Evolutionary conservation across 1,140 invertebrate genomes (phyloP).

Genomic region (Wasmannia auropunctata): DNA sequence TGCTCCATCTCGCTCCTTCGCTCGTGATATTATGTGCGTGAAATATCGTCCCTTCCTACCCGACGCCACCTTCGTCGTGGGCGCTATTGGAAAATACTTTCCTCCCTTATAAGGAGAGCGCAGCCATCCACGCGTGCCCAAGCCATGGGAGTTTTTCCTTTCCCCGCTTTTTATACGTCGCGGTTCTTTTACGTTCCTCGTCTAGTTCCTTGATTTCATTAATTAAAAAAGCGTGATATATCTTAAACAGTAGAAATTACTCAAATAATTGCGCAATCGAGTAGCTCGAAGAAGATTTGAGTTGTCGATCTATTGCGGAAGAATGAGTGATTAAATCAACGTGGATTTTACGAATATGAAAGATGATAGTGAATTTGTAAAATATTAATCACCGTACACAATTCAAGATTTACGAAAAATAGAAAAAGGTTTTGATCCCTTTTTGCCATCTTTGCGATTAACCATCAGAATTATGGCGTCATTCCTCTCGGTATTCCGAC

Average conservation of each 20-base stretch:
- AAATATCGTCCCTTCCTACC: conserved; percentile 61
- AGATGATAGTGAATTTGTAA: neutral
- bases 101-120: conserved; percentile 44
- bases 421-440: neutral
- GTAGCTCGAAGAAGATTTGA: neutral
- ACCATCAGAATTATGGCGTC: neutral
- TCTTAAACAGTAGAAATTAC: neutral
- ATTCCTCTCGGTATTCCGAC: neutral
- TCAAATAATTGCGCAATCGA: neutral
- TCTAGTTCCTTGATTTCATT: conserved; percentile 37
- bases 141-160: conserved; percentile 32
- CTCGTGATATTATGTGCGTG: conserved; percentile 66
- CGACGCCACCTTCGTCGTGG: conserved; percentile 26
- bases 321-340: neutral
- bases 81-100: conserved; percentile 73
- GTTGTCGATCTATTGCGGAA: neutral
- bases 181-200: neutral
- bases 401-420: neutral
- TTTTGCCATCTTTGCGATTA: neutral
- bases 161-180: conserved; percentile 11
- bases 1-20: neutral
- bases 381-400: neutral
- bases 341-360: neutral
- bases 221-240: conserved; percentile 4
- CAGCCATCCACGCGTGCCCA: conserved; percentile 56